Percentiles rank a stretch among this genome's conserved stretches.
phyloP scores from a whole-genome alignment of 2,888 invertebrate species.

The Polydrusus cervinus region DNA sequence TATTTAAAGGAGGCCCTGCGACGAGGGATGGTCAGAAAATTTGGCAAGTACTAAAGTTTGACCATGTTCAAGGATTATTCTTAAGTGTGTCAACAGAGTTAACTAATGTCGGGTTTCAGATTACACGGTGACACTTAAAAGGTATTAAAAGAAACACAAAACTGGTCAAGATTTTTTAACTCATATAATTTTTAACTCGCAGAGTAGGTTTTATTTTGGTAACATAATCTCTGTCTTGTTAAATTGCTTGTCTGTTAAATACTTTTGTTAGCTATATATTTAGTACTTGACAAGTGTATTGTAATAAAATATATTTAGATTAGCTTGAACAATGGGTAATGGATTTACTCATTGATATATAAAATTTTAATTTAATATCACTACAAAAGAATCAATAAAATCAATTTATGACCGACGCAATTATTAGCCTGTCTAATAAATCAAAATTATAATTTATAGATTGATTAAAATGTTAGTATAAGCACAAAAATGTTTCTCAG shows the following conservation, averaged over 20 bases:
- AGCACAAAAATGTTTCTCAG: constrained; percentile 4
- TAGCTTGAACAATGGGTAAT: constrained; percentile 50
- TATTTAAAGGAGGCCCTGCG: too few species aligned
- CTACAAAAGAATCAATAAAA: constrained; percentile 53
- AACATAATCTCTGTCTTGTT: constrained; percentile 61
- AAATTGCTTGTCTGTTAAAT: constrained; percentile 61
- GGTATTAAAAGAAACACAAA: too few species aligned
- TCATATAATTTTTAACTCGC: constrained; percentile 19
- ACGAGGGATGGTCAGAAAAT: too few species aligned
- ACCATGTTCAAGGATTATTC: too few species aligned
- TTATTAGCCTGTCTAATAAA: constrained; percentile 53
- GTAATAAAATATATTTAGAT: constrained; percentile 58
- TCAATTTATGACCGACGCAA: constrained; percentile 47
- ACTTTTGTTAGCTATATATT: constrained; percentile 58
- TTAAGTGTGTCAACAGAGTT: too few species aligned
- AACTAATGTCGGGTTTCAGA: too few species aligned
- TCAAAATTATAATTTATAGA: constrained; percentile 45
- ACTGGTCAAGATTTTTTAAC: background rate
- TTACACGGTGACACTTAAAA: too few species aligned
- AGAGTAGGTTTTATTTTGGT: constrained; percentile 58
- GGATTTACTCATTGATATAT: constrained; percentile 44
- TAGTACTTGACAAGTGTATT: constrained; percentile 61
- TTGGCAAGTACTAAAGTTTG: too few species aligned
- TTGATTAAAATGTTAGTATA: constrained; percentile 40
- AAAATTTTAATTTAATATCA: constrained; percentile 50